Evolutionary conservation across 2,888 invertebrate genomes (phyloP).

Genomic region (Celastrina argiolus): DNA sequence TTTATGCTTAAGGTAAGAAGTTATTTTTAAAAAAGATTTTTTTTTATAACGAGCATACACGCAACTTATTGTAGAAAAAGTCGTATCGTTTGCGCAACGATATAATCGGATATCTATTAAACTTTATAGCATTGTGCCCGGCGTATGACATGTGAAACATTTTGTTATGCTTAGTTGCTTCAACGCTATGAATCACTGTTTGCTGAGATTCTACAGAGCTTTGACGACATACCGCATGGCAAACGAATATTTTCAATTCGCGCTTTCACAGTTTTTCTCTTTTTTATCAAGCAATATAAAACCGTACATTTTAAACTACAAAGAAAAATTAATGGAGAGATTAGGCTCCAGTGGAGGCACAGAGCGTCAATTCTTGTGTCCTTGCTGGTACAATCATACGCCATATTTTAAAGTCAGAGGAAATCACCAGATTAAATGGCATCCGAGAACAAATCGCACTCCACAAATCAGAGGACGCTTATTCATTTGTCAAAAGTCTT

Average conservation of each 20-base stretch:
- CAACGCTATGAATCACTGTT: constrained; percentile 21
- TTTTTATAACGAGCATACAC: no score
- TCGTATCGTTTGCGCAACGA: constrained; percentile 17
- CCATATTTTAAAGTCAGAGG: constrained; percentile 7
- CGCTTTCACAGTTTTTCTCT: not conserved
- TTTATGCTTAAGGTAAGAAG: no score
- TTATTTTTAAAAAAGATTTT: no score
- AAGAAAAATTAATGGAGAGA: not conserved
- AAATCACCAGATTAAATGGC: constrained; percentile 17
- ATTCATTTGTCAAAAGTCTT: constrained; percentile 23
- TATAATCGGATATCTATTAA: constrained; percentile 19
- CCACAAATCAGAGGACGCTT: constrained; percentile 17
- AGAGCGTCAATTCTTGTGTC: not conserved
- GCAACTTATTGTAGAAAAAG: not conserved
- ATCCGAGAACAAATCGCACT: not conserved
- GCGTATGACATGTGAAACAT: constrained; percentile 24
- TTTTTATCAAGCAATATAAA: not conserved
- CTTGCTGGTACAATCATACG: not conserved
- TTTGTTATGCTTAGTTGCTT: constrained; percentile 24
- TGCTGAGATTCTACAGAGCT: constrained; percentile 6
- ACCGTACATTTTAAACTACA: not conserved
- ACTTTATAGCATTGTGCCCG: constrained; percentile 24
- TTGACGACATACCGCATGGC: not conserved
- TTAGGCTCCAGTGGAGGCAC: not conserved
- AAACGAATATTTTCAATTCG: not conserved